Base-by-base conservation (phyloP, 2,113 vertebrate genomes). In the Regulus satrapa region DNA sequence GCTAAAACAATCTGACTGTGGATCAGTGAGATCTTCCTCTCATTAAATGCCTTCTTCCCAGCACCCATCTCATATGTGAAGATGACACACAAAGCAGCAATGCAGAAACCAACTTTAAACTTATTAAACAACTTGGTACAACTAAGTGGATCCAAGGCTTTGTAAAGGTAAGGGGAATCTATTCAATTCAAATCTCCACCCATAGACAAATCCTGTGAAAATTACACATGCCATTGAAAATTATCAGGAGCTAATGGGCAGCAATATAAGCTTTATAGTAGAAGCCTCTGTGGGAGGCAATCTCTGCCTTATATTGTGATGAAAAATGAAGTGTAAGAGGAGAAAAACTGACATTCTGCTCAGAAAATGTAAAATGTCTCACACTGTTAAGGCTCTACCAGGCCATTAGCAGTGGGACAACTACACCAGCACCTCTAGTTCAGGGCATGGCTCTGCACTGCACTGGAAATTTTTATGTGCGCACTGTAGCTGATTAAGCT, bases 401-500 rank as follows among this genome's bases (percentile, higher is more conserved):
- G 36, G 31, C 8, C 55, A 48, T 24, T 10, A 38, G 10, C 5
- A 38, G 25, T 2, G 5, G 10, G 16, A 69, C 8, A 24, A 8
- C 10, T 12, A 7, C 2, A 20, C 10, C 52, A 46, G 52, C 15
- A 36, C 14, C 32, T 55, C 1, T 0, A 64, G 34, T 24, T 19
- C 10, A 55, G 28, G 15, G 8, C 25, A 72, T 69, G 54, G n/a
- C 31, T 45, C 29, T 55, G 34, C 45, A 18, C 14, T 20, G 51
- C 32, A 20, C 34, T 18, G 20, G 51, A 63, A 24, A 5, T 21
- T 49, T 56, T 46, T 17, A 18, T 7, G 9, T 7, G 5, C 0
- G 0, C 5, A 11, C 12, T 36, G 38, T 5, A 92, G n/a, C 26
- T 40, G 13, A 41, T n/a, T 49, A 21, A 59, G 46, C 4, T 41